Evolutionary conservation across 2,113 vertebrate species (phyloP), one percentile per base, ranked within the genome.

Genomic region (Galemys pyrenaicus): DNA sequence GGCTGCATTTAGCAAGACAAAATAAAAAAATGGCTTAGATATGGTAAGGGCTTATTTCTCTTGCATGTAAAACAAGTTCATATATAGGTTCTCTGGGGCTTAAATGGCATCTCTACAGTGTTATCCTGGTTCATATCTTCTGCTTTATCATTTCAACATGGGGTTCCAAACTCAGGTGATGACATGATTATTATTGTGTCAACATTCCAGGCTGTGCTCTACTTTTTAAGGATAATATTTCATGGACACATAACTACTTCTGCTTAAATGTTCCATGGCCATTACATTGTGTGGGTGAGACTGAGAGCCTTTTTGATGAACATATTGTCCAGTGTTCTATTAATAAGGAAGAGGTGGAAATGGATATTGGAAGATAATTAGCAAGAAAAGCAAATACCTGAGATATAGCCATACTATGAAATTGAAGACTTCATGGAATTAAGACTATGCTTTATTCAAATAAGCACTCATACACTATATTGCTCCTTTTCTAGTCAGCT

Each of bases 1-100:
- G 30, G 70, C 54, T 86, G 64, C 13, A 51, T 70, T 89, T 70
- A 91, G 56, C 12, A 87, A 71, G 58, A 95, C 75, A 64, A 51
- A 71, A 30, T 44, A 17, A 8, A 60, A 68, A 88, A 79, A 60
- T 60, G 78, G 28, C 41, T 91, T 62, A 41, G 75, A 16, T 62
- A 17, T 44, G 35, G 3, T 58, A 16, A 17, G 78, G 30, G 12
- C 35, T 85, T 77, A 73, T 87, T 92, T 94, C 2, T 77, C 16
- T 3, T 24, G 80, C 46, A 39, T 5, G 41, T 67, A 9, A 54
- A 80, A 92, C 20, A 20, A 68, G 19, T 56, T 75, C 1, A 16
- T 67, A 35, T 30, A 17, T 26, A 79, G 28, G 9, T 39, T 74
- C 0, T 82, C 26, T 9, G 37, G 35, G 37, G 12, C 37, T 79